Percentiles rank a stretch among this genome's conserved stretches.
Conservation (phyloP, 2,113 vertebrate species). For the Alligator sinensis region DNA sequence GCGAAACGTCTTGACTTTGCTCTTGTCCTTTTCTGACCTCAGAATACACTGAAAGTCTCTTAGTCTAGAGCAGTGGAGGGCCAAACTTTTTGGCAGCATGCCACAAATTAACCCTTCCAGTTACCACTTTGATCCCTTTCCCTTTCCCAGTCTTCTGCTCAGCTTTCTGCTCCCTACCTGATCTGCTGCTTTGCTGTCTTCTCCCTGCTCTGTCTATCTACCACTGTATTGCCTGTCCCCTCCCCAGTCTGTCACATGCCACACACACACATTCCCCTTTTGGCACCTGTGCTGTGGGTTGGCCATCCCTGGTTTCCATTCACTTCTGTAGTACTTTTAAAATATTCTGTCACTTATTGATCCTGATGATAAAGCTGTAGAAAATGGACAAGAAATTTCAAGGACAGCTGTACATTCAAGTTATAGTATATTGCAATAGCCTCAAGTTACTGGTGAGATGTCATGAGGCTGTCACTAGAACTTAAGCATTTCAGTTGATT, state of each 20-base stretch:
- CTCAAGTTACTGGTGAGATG: background rate
- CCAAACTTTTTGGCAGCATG: too few species aligned
- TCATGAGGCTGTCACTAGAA: background rate
- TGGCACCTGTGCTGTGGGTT: too few species aligned
- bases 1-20: too few species aligned
- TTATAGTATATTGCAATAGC: background rate
- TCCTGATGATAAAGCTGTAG: constrained; percentile 20
- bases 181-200: too few species aligned
- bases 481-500: background rate
- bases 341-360: background rate
- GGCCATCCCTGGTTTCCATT: constrained; percentile 61
- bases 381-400: background rate
- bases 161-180: too few species aligned
- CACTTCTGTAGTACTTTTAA: constrained; percentile 31
- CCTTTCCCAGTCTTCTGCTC: too few species aligned
- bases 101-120: too few species aligned
- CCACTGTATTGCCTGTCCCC: too few species aligned
- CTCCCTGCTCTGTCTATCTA: too few species aligned
- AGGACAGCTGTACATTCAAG: background rate
- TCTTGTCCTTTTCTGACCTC: constrained; percentile 24
- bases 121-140: too few species aligned
- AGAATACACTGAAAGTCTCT: background rate
- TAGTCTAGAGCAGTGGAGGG: background rate
- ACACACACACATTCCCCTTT: too few species aligned
- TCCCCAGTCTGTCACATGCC: too few species aligned